Conservation (phyloP, 37 sponge, comb jelly and placozoan species). For the Corticium candelabrum region DNA sequence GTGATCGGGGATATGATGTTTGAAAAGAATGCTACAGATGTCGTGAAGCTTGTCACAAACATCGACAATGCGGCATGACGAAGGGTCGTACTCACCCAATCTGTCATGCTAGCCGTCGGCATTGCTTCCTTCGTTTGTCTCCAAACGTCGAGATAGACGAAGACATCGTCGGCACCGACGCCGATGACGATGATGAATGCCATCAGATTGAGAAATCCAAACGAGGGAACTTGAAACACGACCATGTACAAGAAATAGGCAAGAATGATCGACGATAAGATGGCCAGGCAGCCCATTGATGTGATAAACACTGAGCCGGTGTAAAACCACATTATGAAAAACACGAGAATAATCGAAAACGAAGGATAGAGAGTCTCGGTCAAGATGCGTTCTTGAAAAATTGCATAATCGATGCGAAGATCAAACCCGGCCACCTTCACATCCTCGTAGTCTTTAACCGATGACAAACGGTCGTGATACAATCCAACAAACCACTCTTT, state of each 20-base stretch:
- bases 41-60: not conserved
- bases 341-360: not conserved
- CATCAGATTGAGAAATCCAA: not conserved
- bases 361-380: not conserved
- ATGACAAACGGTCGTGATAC: not conserved
- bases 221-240: not conserved
- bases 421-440: not conserved
- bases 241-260: not conserved
- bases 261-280: not conserved
- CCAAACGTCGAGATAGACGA: constrained; percentile 2
- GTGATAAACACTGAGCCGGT: not conserved
- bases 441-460: not conserved
- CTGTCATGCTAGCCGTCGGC: not conserved
- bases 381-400: not conserved
- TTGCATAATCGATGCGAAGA: not conserved
- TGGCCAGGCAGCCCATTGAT: not conserved
- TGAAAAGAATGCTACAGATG: not conserved
- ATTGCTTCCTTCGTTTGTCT: not conserved
- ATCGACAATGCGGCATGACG: not conserved
- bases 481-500: not conserved
- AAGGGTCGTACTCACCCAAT: not conserved
- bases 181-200: not conserved
- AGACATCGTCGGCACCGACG: constrained; percentile 3
- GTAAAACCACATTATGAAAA: not conserved
- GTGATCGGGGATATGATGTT: not conserved